Percentiles rank a stretch among this genome's conserved stretches.
Conservation (phyloP, 2,888 invertebrate species). For the Amiota communis region DNA sequence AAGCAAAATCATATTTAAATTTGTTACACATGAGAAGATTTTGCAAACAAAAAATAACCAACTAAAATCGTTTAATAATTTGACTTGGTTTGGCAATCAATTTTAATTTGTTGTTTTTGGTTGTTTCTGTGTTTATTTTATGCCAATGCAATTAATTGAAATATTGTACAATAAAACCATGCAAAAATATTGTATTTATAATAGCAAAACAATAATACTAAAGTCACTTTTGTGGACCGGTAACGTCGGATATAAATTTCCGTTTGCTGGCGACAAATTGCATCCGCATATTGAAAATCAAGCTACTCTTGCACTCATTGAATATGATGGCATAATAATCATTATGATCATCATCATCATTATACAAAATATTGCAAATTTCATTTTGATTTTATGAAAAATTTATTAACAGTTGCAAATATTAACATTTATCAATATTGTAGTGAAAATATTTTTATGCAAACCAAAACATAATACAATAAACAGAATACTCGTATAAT, state of each 20-base stretch:
- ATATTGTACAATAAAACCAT: too few species aligned
- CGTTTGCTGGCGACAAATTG: constrained; percentile 11
- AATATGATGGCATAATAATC: too few species aligned
- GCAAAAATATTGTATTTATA: not conserved
- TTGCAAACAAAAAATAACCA: constrained; percentile 8
- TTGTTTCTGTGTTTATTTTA: too few species aligned
- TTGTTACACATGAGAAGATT: too few species aligned
- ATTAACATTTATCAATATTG: not conserved
- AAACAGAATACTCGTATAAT: too few species aligned
- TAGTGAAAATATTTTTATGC: constrained; percentile 5
- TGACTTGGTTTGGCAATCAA: too few species aligned
- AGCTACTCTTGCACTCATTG: not conserved
- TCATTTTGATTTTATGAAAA: not conserved
- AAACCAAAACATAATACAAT: not conserved
- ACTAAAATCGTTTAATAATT: not conserved
- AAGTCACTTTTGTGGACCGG: not conserved
- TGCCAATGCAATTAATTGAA: too few species aligned
- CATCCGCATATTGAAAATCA: constrained; percentile 15
- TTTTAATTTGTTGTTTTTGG: too few species aligned
- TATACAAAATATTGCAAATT: too few species aligned
- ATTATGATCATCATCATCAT: too few species aligned
- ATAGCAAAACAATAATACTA: not conserved
- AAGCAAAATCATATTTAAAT: too few species aligned
- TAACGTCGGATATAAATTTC: constrained; percentile 20
- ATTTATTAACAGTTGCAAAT: not conserved